Base-by-base conservation (phyloP, 2,113 vertebrate genomes). In the Trochalopteron elliotii region DNA sequence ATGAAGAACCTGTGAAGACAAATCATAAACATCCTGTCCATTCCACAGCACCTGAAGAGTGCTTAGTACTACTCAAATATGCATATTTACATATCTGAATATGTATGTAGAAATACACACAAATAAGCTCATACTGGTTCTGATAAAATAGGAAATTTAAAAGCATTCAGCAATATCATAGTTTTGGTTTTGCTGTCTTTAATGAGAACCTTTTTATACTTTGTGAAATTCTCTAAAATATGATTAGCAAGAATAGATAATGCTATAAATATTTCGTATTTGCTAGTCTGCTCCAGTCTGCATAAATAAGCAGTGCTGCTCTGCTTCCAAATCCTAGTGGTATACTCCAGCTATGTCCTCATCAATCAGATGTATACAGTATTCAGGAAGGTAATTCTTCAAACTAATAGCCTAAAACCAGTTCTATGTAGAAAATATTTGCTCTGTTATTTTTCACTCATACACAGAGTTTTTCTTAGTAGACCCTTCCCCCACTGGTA, bases 371-470 rank as follows among this genome's bases (percentile, higher is more conserved):
- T 33, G 68, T 31, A 60, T 42, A 79, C 47, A 63, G 60, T 67
- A 81, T 74, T 86, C 82, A 63, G 83, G 64, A 90, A 86, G 31
- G 90, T 80, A 91, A 92, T 96, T 94, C 76, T 94, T 97, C 94
- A 96, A 95, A 96, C 79, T 83, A 97, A 96, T 69, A 91, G 93
- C 87, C 94, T 93, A 93, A 96, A 94, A 61, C 55, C 60, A 83
- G 85, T 90, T 94, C 87, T 68, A 64, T 39, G 83, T 8, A 92
- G 64, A 86, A 96, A 74, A 91, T 68, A 92, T 56, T 93, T 64
- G 39, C 52, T 78, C 76, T 70, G 59, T 85, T 94, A 92, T 93
- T 96, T 88, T 96, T 93, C 94, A 89, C 60, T 94, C 92, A 90
- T 65, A 84, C 15, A 22, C 44, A 15, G 57, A 85, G n/a, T 53